phyloP scores from a whole-genome alignment of 2,888 invertebrate genomes.

The Lymantria dispar region DNA sequence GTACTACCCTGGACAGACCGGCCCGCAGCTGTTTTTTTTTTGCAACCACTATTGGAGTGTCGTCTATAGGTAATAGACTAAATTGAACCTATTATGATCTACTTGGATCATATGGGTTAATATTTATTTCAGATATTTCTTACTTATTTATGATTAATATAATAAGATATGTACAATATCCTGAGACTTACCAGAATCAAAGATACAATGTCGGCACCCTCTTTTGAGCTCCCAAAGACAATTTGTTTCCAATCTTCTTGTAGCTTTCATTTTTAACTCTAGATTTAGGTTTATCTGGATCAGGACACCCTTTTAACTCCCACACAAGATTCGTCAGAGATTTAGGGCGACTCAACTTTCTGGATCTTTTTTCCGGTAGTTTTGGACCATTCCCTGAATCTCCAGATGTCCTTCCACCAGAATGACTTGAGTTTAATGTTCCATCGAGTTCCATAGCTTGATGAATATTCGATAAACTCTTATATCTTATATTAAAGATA shows the following conservation, averaged over 20 bases:
- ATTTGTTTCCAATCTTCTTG: constrained; percentile 77
- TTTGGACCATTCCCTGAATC: constrained; percentile 91
- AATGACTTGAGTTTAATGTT: constrained; percentile 94
- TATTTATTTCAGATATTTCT: too few relatives aligned
- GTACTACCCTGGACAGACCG: too few relatives aligned
- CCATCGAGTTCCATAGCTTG: constrained; percentile 90
- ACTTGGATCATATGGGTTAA: too few relatives aligned
- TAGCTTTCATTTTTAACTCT: constrained; percentile 77
- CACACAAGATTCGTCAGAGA: constrained; percentile 94
- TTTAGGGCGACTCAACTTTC: constrained; percentile 91
- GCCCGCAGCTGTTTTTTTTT: too few relatives aligned
- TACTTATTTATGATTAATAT: too few relatives aligned
- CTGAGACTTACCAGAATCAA: constrained; percentile 61
- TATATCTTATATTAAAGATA: constrained; percentile 88
- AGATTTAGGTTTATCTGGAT: constrained; percentile 72
- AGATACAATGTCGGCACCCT: constrained; percentile 83
- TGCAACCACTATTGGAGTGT: too few relatives aligned
- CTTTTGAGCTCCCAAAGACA: constrained; percentile 79
- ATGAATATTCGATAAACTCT: constrained; percentile 87
- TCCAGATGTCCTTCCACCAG: constrained; percentile 92
- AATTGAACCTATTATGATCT: too few relatives aligned
- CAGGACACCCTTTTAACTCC: constrained; percentile 84
- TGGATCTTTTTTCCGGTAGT: constrained; percentile 91
- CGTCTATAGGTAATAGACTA: too few relatives aligned
- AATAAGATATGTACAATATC: not conserved